Percentiles rank a stretch among this genome's conserved stretches.
phyloP scores from a whole-genome alignment of 2,888 invertebrate species.

The Sisyra nigra region DNA sequence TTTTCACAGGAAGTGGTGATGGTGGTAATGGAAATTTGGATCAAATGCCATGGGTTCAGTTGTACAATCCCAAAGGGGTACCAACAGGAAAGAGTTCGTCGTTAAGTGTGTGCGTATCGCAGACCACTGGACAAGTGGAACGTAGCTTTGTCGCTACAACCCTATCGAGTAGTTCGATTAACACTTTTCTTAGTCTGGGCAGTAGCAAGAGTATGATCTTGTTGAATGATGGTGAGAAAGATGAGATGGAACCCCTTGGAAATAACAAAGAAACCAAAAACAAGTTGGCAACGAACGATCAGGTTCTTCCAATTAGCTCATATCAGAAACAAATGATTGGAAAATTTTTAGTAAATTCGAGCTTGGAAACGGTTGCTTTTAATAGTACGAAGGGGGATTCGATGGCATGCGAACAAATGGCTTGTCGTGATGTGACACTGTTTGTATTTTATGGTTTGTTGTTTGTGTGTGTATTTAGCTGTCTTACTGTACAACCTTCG shows the following conservation, averaged over 20 bases:
- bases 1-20: background rate
- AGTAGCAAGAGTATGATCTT: too few relatives aligned
- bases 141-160: too few relatives aligned
- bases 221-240: too few relatives aligned
- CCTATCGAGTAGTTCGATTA: too few relatives aligned
- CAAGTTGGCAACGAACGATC: too few relatives aligned
- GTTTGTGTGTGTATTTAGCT: slow-evolving; percentile 3
- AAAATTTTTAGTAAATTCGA: background rate
- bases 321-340: too few relatives aligned
- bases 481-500: slow-evolving; percentile 1
- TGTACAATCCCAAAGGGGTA: background rate
- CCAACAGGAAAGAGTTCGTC: background rate
- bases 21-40: background rate
- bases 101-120: background rate
- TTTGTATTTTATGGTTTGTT: background rate
- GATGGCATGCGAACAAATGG: background rate
- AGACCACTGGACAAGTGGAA: background rate
- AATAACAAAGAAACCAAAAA: too few relatives aligned
- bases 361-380: background rate
- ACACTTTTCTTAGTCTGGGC: too few relatives aligned
- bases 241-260: too few relatives aligned
- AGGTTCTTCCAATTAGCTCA: too few relatives aligned
- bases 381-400: background rate
- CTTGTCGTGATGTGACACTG: background rate
- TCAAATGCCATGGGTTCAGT: background rate